Base-by-base conservation (phyloP, 2,888 invertebrate genomes). In the Zhuqinia jingwanae region DNA sequence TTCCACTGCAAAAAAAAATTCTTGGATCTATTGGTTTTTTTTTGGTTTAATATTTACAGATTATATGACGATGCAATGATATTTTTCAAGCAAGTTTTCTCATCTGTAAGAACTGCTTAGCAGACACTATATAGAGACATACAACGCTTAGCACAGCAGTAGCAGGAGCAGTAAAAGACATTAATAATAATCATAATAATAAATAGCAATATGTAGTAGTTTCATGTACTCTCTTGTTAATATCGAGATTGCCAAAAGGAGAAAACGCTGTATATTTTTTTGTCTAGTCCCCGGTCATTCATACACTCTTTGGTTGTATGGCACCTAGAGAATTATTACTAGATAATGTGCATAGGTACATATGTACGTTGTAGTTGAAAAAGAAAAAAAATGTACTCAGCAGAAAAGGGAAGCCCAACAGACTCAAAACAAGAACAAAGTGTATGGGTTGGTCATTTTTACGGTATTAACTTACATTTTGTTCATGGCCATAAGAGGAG, bases 401-500 rank as follows among this genome's bases (percentile, higher is more conserved):
- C 20, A 53, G 53, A 53, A 8, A 17, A 15, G 50, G 53, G 20
- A 15, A 53, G 53, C 17, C n/a, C 53, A 53, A 17, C 17, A 53
- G 20, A 53, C n/a, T n/a, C n/a, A n/a, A n/a, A n/a, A 53, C 17
- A 6, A 53, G 17, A 53, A 17, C 15, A 53, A 53, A 53, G 53
- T 53, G 15, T 6, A 53, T 20, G 17, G 20, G 2, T 17, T 53
- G 2, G 53, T 53, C 53, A 53, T 53, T 53, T 53, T 53, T 53
- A 53, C 53, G 53, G 53, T 53, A 53, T 53, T 53, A 53, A 20
- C 53, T 53, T 53, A 53, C 5, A 53, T 53, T 53, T 53, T 53
- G 53, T 53, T 53, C 53, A 17, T 53, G 53, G 20, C 20, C 20
- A n/a, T 53, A 1, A n/a, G 15, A n/a, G n/a, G n/a, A n/a, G n/a